Evolutionary conservation across 2,797 vertebrate species (phyloP).

Genomic region (Chaetodon trifasciatus): DNA sequence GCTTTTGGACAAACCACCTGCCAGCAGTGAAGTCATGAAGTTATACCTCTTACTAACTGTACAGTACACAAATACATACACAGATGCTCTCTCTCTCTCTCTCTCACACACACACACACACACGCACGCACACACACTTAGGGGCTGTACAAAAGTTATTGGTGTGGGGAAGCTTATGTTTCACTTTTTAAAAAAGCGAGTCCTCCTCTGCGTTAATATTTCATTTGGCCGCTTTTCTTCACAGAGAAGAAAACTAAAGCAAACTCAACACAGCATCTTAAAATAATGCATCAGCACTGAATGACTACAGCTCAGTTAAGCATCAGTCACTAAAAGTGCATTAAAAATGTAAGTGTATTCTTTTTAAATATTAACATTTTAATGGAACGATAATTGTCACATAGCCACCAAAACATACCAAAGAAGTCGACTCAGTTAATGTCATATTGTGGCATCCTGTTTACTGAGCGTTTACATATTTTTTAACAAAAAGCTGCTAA

Average conservation of each 20-base stretch:
- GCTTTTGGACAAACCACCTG: conserved; percentile 21
- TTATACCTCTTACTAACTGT: neutral
- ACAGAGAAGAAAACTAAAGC: neutral
- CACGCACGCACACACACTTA: neutral
- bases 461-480: neutral
- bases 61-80: neutral
- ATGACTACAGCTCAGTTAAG: neutral
- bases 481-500: neutral
- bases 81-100: neutral
- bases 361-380: neutral
- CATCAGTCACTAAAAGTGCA: neutral
- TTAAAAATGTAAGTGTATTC: neutral
- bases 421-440: neutral
- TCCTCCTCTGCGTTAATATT: neutral
- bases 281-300: neutral
- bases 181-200: neutral
- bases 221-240: neutral
- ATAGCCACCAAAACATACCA: neutral
- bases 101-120: neutral
- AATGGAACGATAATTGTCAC: neutral
- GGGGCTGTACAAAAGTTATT: neutral
- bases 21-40: conserved; percentile 12
- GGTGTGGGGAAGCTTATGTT: neutral
- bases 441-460: neutral
- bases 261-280: neutral